Conservation (phyloP, 1,140 invertebrate species). For the Sitophilus oryzae region DNA sequence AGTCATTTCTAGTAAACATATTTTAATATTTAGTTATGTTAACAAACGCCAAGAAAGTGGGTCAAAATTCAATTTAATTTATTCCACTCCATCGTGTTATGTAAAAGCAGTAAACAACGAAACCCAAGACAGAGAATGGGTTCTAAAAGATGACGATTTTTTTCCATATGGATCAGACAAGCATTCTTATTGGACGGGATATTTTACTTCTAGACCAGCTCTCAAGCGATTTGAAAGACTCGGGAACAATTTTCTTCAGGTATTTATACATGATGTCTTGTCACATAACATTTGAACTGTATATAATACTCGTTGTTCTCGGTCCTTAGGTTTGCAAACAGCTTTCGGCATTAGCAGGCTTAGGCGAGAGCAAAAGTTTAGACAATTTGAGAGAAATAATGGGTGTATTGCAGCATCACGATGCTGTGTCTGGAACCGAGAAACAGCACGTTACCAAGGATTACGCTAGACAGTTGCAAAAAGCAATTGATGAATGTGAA, state of each 20-base stretch:
- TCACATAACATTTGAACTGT: not conserved
- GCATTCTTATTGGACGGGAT: constrained; percentile 78
- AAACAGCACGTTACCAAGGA: constrained; percentile 69
- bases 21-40: constrained; percentile 9
- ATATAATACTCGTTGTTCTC: not conserved
- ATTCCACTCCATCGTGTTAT: constrained; percentile 74
- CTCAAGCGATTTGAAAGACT: constrained; percentile 58
- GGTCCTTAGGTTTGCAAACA: constrained; percentile 26
- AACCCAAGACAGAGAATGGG: constrained; percentile 25
- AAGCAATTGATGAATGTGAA: constrained; percentile 53
- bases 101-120: constrained; percentile 53
- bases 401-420: constrained; percentile 68
- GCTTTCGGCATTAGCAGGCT: constrained; percentile 24
- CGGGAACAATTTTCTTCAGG: constrained; percentile 62
- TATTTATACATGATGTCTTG: constrained; percentile 15
- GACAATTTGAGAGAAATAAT: constrained; percentile 47
- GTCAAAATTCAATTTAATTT: constrained; percentile 62
- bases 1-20: too few relatives aligned
- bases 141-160: constrained; percentile 61
- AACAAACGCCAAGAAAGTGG: constrained; percentile 32
- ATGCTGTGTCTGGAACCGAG: constrained; percentile 60
- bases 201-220: constrained; percentile 68
- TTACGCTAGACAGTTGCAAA: constrained; percentile 59
- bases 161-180: constrained; percentile 68
- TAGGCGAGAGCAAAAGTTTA: constrained; percentile 35